Conservation (phyloP, 2,113 vertebrate genomes). For the Ctenomys sociabilis region DNA sequence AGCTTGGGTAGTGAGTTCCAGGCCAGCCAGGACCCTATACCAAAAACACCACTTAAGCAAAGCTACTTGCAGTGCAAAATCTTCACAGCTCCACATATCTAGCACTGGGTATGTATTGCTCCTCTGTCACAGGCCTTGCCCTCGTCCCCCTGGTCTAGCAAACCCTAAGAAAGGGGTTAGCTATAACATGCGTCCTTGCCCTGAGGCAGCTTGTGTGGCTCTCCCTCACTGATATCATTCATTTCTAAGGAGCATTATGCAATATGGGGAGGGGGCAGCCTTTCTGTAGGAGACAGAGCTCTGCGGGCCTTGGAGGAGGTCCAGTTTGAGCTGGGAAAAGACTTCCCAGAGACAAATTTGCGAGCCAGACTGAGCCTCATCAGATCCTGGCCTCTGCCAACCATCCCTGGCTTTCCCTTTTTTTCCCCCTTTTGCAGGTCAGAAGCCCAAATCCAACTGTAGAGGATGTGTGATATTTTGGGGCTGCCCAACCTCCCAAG, state of each 20-base stretch:
- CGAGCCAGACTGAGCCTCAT: neutral
- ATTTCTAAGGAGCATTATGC: conserved; percentile 5
- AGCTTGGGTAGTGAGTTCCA: neutral
- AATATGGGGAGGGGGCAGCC: neutral
- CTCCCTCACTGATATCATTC: conserved; percentile 25
- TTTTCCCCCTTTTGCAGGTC: neutral
- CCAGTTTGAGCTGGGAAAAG: neutral
- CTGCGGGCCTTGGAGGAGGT: neutral
- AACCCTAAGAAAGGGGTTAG: conserved; percentile 41
- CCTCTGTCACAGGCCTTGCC: conserved; percentile 15
- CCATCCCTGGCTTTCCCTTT: neutral
- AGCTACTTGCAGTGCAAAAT: neutral
- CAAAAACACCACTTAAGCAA: neutral
- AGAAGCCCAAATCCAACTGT: neutral
- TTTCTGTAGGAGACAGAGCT: neutral
- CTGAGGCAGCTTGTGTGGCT: neutral
- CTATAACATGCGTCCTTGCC: conserved; percentile 55
- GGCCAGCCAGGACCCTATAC: neutral
- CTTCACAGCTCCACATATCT: neutral
- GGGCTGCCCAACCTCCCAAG: neutral
- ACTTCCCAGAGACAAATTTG: neutral
- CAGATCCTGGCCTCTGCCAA: neutral
- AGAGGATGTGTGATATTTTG: neutral
- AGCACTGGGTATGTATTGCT: neutral
- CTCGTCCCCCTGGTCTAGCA: neutral